These are phyloP conservation scores for Chionomys nivalis DNA, from an alignment of 2,113 vertebrate genomes.

Conservation along the genomic window DNA sequence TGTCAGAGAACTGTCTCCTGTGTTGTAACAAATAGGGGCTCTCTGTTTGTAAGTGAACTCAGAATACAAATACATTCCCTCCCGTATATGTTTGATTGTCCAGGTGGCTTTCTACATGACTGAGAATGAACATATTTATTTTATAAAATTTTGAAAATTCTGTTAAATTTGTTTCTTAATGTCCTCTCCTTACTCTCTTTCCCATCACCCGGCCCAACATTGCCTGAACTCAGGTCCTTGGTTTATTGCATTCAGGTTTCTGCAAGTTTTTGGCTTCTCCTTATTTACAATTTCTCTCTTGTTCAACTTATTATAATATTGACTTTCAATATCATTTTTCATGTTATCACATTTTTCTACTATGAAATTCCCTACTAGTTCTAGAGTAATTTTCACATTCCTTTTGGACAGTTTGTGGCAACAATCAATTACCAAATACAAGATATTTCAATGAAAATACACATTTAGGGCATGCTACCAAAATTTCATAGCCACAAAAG, in stretches of 20 bases:
- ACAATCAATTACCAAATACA: background rate
- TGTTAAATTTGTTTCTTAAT: background rate
- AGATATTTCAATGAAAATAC: background rate
- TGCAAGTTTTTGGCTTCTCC: background rate
- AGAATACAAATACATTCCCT: constrained; percentile 24
- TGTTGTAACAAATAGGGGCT: constrained; percentile 57
- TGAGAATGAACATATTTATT: background rate
- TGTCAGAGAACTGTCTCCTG: constrained; percentile 58
- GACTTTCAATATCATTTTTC: background rate
- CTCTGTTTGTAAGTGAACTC: constrained; percentile 46
- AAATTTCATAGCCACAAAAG: background rate
- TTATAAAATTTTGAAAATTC: background rate
- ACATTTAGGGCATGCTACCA: background rate
- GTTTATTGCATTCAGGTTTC: background rate
- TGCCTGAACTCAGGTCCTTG: background rate
- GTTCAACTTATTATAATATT: background rate
- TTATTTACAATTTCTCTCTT: background rate
- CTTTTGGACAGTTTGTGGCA: background rate
- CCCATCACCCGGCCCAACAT: background rate
- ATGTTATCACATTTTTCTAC: background rate
- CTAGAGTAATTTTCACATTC: background rate
- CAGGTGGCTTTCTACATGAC: background rate
- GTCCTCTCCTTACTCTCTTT: background rate
- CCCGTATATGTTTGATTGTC: background rate
- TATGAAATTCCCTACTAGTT: background rate